phyloP scores from a whole-genome alignment of 2,888 invertebrate genomes.

The Drosophila melanosoma region DNA sequence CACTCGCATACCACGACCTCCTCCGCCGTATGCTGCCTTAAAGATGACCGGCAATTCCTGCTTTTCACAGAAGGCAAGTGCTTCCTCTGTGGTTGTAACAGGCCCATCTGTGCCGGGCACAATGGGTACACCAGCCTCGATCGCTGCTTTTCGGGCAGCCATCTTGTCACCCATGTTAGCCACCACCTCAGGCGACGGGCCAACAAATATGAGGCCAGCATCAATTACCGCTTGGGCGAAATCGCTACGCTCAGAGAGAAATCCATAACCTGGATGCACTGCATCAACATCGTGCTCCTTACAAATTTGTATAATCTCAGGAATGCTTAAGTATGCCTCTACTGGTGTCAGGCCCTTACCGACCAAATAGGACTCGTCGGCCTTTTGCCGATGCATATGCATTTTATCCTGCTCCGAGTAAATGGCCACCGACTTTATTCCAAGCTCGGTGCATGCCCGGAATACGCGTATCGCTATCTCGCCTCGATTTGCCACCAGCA shows the following conservation, averaged over 20 bases:
- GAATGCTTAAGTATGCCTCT: constrained; percentile 98
- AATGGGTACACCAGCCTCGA: constrained; percentile 95
- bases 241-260: constrained; percentile 88
- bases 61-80: constrained; percentile 93
- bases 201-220: constrained; percentile 97
- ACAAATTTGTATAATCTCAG: constrained; percentile 97
- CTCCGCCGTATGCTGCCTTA: constrained; percentile 99
- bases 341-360: constrained; percentile 98
- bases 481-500: constrained; percentile 98
- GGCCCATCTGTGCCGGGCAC: constrained; percentile 99
- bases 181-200: constrained; percentile 96
- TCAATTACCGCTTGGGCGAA: constrained; percentile 97
- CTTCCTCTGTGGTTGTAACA: constrained; percentile 93
- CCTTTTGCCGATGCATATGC: constrained; percentile 98
- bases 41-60: constrained; percentile 99
- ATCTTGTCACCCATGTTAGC: constrained; percentile 99
- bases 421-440: constrained; percentile 98
- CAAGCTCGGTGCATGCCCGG: constrained; percentile 98
- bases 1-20: constrained; percentile 98
- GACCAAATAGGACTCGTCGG: constrained; percentile 98
- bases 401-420: constrained; percentile 99
- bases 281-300: constrained; percentile 96
- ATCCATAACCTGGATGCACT: constrained; percentile 85
- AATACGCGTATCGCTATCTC: constrained; percentile 99
- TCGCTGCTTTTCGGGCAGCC: constrained; percentile 97